phyloP scores from a whole-genome alignment of 2,888 invertebrate genomes.

The Gastrophysa polygoni region DNA sequence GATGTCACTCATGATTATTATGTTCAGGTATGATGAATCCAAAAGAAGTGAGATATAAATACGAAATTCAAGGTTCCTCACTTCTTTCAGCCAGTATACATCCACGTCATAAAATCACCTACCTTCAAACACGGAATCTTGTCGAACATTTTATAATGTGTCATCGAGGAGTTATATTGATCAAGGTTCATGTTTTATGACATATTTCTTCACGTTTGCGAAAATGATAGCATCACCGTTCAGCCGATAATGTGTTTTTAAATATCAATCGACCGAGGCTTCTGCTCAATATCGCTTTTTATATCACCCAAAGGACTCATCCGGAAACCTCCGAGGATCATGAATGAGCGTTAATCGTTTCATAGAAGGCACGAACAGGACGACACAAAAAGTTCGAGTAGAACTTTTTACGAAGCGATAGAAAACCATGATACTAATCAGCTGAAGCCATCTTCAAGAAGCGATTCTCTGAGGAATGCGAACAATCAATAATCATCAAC shows the following conservation, averaged over 20 bases:
- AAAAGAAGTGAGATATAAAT: no score
- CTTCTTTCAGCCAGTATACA: neutral
- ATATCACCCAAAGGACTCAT: neutral
- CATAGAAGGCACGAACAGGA: neutral
- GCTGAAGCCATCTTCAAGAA: no score
- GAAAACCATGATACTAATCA: no score
- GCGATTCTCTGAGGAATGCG: no score
- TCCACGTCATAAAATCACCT: slow-evolving; percentile 20
- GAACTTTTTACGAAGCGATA: no score
- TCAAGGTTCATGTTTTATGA: slow-evolving; percentile 6
- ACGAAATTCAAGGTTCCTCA: neutral
- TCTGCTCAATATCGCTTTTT: neutral
- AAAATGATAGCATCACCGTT: slow-evolving; percentile 12
- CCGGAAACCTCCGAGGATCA: neutral
- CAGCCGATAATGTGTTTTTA: slow-evolving; percentile 8
- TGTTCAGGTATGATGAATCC: no score
- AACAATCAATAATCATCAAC: no score
- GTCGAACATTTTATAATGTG: slow-evolving; percentile 21
- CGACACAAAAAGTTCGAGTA: neutral
- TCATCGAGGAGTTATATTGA: slow-evolving; percentile 13
- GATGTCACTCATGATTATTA: no score
- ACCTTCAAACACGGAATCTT: slow-evolving; percentile 22
- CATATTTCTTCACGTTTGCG: neutral
- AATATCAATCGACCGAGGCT: slow-evolving; percentile 11
- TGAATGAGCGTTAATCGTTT: neutral